Conservation (phyloP, 1,140 invertebrate species). For the Camponotus vicinus region DNA sequence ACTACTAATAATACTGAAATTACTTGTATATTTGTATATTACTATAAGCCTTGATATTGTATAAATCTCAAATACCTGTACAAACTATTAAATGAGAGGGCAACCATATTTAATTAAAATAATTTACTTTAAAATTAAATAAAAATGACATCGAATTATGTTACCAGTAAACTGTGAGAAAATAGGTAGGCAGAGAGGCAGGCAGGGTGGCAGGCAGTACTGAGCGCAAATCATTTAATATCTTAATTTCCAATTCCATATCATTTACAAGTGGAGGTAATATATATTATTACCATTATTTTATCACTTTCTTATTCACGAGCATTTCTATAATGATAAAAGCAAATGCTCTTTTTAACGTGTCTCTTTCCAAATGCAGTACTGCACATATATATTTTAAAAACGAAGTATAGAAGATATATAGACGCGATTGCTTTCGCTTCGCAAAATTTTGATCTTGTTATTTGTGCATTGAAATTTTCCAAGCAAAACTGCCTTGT, state of each 20-base stretch:
- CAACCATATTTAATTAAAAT: slow-evolving; percentile 10
- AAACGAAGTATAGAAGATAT: slow-evolving; percentile 33
- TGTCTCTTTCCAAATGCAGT: slow-evolving; percentile 72
- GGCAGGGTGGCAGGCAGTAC: slow-evolving; percentile 82
- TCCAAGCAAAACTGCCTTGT: slow-evolving; percentile 11
- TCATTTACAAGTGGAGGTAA: slow-evolving; percentile 80
- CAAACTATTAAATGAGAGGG: background rate
- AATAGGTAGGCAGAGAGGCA: slow-evolving; percentile 78
- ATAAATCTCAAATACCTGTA: background rate
- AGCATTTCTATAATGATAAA: slow-evolving; percentile 53
- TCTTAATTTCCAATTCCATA: slow-evolving; percentile 78
- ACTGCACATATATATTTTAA: slow-evolving; percentile 74
- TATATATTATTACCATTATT: slow-evolving; percentile 74
- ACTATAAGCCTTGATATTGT: background rate
- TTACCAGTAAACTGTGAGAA: slow-evolving; percentile 48
- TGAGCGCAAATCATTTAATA: slow-evolving; percentile 83
- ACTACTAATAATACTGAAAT: slow-evolving; percentile 16
- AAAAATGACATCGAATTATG: slow-evolving; percentile 12
- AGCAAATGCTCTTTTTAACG: slow-evolving; percentile 46
- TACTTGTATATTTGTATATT: background rate
- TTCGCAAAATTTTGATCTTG: slow-evolving; percentile 54
- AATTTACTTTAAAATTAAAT: background rate
- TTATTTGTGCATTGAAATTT: slow-evolving; percentile 63
- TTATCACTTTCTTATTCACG: slow-evolving; percentile 63
- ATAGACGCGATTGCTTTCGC: slow-evolving; percentile 14